Evolutionary conservation across 2,888 invertebrate genomes (phyloP), one percentile per base, ranked within the genome.

Genomic region (Megamerina dolium): DNA sequence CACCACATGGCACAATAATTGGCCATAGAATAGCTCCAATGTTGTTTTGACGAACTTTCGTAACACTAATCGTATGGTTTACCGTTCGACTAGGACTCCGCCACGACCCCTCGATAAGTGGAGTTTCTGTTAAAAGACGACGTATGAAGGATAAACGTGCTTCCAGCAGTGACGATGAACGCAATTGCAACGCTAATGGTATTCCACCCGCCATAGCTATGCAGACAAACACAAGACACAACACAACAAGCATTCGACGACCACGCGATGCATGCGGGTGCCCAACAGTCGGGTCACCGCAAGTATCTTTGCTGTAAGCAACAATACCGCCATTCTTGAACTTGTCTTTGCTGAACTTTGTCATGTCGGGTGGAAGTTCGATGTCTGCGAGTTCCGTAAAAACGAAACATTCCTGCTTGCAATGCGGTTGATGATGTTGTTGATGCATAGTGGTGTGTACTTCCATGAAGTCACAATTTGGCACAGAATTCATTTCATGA

Each of bases 151-250:
- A 70, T 31, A 78, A 60, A 10, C 78, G 70, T 1, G 77, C 78
- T 58, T 78, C 77, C 35, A 78, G 56, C 36, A 78, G 60, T 20
- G 77, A 77, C 0, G 78, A 78, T 31, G 77, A 75, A 14, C 78
- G 67, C 32, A 78, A 57, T 52, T 78, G 78, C 16, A 78, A 58
- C 2, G 76, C 78, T 43, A 78, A 55, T 3, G 78, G 78, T 39
- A 78, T 71, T 2, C 72, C 72, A 1, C 68, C 72, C 14, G 70
- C 72, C 61, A 72, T 63, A 4, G 64, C 66, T 44, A 72, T 61
- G 36, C 72, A 68, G 12, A 67, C 56, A 3, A 72, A 39, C 27
- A 70, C 59, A 4, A 69, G 51, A 19, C 60, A 65, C 17, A 68
- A 41, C 8, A 62, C 61, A 1, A 68, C 54, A 1, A 70, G 42